phyloP scores from a whole-genome alignment of 2,888 invertebrate species.

The Clunio marinus region DNA sequence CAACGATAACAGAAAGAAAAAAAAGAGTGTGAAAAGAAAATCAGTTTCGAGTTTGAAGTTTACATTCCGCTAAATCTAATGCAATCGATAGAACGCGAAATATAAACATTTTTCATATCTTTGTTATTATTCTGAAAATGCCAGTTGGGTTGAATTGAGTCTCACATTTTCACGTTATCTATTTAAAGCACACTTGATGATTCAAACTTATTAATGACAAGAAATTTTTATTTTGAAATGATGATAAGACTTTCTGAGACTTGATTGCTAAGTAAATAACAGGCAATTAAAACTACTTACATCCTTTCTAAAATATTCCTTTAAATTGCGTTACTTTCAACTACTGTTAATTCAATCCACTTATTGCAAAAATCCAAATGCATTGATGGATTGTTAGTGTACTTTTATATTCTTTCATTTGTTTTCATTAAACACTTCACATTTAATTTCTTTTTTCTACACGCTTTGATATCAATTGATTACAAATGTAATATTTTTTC shows the following conservation, averaged over 20 bases:
- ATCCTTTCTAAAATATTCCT: background rate
- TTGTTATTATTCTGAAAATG: too few species aligned
- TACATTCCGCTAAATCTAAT: background rate
- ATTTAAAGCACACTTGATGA: too few species aligned
- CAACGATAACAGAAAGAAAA: background rate
- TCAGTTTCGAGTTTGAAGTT: background rate
- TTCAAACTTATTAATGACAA: too few species aligned
- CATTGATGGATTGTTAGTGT: background rate
- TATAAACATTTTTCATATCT: constrained; percentile 3
- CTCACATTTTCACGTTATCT: too few species aligned
- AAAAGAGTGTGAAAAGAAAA: background rate
- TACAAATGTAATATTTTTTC: background rate
- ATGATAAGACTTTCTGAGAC: too few species aligned
- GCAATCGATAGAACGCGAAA: constrained; percentile 19
- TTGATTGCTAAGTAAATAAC: too few species aligned
- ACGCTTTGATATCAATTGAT: background rate
- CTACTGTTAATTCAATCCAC: background rate
- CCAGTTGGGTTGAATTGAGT: too few species aligned
- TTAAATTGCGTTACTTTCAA: background rate
- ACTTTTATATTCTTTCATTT: background rate
- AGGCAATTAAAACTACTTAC: background rate
- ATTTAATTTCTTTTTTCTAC: background rate
- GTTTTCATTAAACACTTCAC: background rate
- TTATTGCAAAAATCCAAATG: constrained; percentile 21
- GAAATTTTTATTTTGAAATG: too few species aligned